Evolutionary conservation across 1,140 invertebrate species (phyloP).

Genomic region (Caerostris darwini): DNA sequence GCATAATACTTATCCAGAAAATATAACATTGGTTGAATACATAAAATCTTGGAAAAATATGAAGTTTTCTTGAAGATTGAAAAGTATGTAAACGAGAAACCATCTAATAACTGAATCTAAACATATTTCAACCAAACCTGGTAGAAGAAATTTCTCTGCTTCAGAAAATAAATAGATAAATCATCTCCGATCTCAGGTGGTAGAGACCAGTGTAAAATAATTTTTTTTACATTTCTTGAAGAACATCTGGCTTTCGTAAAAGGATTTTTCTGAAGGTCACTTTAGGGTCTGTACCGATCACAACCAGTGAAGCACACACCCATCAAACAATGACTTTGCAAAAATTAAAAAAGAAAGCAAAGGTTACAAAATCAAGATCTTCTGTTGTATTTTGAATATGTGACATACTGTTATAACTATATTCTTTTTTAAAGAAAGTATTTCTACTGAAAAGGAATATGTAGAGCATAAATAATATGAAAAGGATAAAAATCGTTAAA

Average conservation of each 20-base stretch:
- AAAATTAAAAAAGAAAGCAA: background rate
- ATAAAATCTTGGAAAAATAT: no score
- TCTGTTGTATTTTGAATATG: background rate
- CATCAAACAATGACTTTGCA: slow-evolving; percentile 10
- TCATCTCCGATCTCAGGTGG: background rate
- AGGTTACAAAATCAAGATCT: background rate
- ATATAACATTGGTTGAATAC: no score
- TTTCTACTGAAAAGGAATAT: background rate
- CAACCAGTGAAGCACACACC: background rate
- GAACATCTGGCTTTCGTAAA: slow-evolving; percentile 31
- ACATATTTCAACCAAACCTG: background rate
- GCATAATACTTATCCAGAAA: no score
- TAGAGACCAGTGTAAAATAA: background rate
- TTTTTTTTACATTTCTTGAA: background rate
- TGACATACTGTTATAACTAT: background rate
- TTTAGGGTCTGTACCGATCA: background rate
- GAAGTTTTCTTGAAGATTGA: no score
- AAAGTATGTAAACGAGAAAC: no score
- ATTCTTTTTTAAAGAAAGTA: background rate
- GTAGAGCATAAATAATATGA: background rate
- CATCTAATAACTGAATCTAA: background rate
- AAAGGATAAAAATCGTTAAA: no score
- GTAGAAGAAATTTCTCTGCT: no score
- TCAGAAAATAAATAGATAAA: background rate
- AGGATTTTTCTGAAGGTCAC: slow-evolving; percentile 32